Base-by-base conservation (phyloP, 2,113 vertebrate genomes). In the Macrotis lagotis region DNA sequence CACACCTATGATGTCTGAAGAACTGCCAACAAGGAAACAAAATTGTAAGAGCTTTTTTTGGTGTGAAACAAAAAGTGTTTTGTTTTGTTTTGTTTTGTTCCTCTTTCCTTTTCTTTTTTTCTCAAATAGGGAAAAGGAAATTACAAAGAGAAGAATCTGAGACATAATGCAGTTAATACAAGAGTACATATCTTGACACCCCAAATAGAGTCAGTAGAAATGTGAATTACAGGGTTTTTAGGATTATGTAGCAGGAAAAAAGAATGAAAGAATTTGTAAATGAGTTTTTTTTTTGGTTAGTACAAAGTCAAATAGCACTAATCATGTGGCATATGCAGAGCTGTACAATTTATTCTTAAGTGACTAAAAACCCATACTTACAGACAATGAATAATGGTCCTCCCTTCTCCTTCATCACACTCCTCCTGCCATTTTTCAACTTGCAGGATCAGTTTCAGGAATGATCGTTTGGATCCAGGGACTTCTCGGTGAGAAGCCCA, bases 361-460 rank as follows among this genome's bases (percentile, higher is more conserved):
- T 83, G 8, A 51, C 47, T 52, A 31, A 59, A 91, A 0, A 0
- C 9, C 7, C 19, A 10, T 50, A 99, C 99, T 99, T 97, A 99
- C 99, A 99, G 98, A 96, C 99, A 99, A 97, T 99, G 99, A 94
- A 99, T 99, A 49, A 99, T 99, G 0, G 99, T 99, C 92, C 99
- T 98, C 1, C 99, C 99, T 95, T 99, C 99, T 5, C 99, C 99
- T 97, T 99, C 99, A 97, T 99, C 99, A 50, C 99, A 99, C 97
- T 99, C 99, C 95, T 99, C 99, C 98, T 99, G 99, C 99, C 99
- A 99, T 98, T 99, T 99, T 98, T 99, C 99, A 89, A 99, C 99
- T 97, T 99, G 99, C 19, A 99, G 99, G 97, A 99, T 99, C 97
- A 99, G 98, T 96, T 99, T 99, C 97, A 99, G 98, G 98, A 99